Evolutionary conservation across 2,797 vertebrate genomes (phyloP), one percentile per base, ranked within the genome.

Genomic region (Sebastes itinus): DNA sequence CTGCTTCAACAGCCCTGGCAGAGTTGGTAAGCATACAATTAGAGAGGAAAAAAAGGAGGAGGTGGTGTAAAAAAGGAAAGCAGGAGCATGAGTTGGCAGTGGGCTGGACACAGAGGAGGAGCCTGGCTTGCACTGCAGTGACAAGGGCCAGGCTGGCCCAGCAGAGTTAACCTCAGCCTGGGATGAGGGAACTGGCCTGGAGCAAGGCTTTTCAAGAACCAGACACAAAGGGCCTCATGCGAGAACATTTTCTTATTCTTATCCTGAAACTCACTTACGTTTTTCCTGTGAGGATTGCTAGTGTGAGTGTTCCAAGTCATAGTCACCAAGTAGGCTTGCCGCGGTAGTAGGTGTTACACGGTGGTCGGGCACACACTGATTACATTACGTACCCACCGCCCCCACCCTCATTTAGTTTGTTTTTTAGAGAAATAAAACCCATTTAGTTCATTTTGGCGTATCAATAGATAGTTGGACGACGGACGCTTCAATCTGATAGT

Each of bases 1-100:
- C 85, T 78, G 63, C 75, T 88, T 81, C 80, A 83, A 55, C 42
- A 79, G 80, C 78, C 62, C 86, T 88, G 88, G 87, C 87, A 88
- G 56, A 59, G 82, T 7, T 63, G 59, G 38, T 68, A 72, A 87
- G 60, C 74, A 90, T 86, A 90, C 63, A 75, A 84, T 86, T 83
- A 86, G 58, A 89, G 80, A 77, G 56, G 65, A 35, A 77, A 35
- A 79, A 74, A 84, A 58, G 62, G 74, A 58, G 62, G 74, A 83
- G 85, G 64, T 61, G 65, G 75, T 77, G 64, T 55, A 69, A 67
- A 82, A 83, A 75, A 74, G 75, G 61, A 75, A 72, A 79, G 77
- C 62, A 59, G 61, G 79, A 86, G 69, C 75, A 76, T 81, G 86
- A 87, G 86, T 65, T 85, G 84, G 86, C 86, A 87, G 80, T 84